Base-by-base conservation (phyloP, 2,797 vertebrate species). In the Cyprinella venusta region DNA sequence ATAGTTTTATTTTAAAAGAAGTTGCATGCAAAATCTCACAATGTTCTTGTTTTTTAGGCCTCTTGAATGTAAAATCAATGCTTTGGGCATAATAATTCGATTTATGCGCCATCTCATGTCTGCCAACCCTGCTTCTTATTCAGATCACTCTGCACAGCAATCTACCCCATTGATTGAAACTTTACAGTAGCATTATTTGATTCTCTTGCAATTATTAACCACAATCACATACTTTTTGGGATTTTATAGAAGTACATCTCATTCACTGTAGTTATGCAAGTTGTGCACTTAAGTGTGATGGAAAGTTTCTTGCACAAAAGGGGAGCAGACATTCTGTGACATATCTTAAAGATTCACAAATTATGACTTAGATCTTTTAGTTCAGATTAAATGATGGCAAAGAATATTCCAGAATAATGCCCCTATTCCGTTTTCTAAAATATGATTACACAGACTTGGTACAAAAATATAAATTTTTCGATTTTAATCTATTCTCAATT, bases 11-110 rank as follows among this genome's bases (percentile, higher is more conserved):
- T 81, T 64, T 40, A 64, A 72, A 54, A 72, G 76, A 85, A 76
- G 45, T 42, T 77, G n/a, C 48, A 33, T 45, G 59, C 26, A 45
- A 68, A 71, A 85, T 48, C 45, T 33, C 33, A 33, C 50, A 19
- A 72, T 82, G 24, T 80, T 75, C 71, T 54, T 76, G 65, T 63
- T 81, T 76, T 82, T 54, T 54, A 81, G 81, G 80, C 85, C 75
- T 30, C 30, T 36, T 75, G 65, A 81, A 69, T 85, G 61, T 69
- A 19, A 84, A 83, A 79, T 80, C 88, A 88, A 84, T 82, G 79
- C 16, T 67, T 71, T 82, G 76, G 48, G 61, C 87, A 86, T 89
- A 79, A 85, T 84, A 69, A 88, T 86, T 87, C 82, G 21, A 76
- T 68, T 65, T 26, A 71, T 81, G 68, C 4, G 18, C 56, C 8